Evolutionary conservation across 2,888 invertebrate genomes (phyloP).

Genomic region (Dascillus cervinus): DNA sequence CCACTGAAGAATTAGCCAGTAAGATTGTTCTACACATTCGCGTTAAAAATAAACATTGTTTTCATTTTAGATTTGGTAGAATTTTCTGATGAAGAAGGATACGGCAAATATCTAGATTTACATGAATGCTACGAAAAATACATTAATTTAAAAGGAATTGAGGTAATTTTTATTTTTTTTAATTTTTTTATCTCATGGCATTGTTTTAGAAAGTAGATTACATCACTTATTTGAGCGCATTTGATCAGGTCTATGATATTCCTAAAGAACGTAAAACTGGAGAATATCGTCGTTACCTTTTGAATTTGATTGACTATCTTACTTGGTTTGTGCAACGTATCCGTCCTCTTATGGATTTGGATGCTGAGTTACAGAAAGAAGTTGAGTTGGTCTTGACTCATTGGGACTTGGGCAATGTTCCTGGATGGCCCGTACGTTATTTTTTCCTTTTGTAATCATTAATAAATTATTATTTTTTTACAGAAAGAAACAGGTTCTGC

Average conservation of each 20-base stretch:
- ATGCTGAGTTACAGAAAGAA: conserved; percentile 68
- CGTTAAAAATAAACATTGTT: conserved; percentile 1
- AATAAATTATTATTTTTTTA: conserved; percentile 17
- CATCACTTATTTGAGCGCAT: conserved; percentile 85
- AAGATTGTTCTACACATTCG: conserved; percentile 13
- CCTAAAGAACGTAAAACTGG: conserved; percentile 85
- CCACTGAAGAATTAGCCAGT: conserved; percentile 78
- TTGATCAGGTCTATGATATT: conserved; percentile 94
- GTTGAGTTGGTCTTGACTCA: conserved; percentile 74
- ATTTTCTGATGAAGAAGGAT: conserved; percentile 98
- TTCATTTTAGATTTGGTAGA: conserved; percentile 68
- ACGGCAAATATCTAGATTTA: conserved; percentile 95
- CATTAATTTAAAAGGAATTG: conserved; percentile 93
- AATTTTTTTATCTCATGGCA: conserved; percentile 7
- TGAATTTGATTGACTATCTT: conserved; percentile 76
- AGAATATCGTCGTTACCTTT: conserved; percentile 78
- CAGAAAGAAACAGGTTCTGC: conserved; percentile 91
- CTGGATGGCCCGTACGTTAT: conserved; percentile 80
- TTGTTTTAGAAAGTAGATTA: conserved; percentile 77
- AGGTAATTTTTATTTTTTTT: conserved; percentile 45
- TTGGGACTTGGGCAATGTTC: conserved; percentile 85
- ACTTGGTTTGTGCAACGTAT: conserved; percentile 75
- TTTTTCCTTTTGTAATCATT: conserved; percentile 6
- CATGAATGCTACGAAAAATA: conserved; percentile 95
- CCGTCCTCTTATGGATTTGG: conserved; percentile 78